Conservation (phyloP, 2,888 invertebrate genomes). For the Macaria notata region DNA sequence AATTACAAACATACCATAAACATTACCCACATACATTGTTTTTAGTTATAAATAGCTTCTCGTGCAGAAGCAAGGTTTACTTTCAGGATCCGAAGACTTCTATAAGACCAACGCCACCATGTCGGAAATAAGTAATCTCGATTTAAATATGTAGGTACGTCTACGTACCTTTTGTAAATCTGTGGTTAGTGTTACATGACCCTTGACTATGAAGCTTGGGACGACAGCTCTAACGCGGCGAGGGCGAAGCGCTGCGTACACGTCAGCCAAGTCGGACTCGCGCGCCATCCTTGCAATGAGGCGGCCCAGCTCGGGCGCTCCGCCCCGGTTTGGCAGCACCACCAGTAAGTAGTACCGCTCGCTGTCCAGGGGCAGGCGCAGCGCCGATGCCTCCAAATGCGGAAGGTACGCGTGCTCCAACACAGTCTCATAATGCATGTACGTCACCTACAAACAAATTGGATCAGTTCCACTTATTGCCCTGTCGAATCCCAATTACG, state of each 20-base stretch:
- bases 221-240: slow-evolving; percentile 89
- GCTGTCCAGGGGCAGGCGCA: slow-evolving; percentile 91
- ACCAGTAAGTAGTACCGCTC: slow-evolving; percentile 89
- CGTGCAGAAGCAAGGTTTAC: too few species aligned
- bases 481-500: slow-evolving; percentile 32
- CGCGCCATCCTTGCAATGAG: slow-evolving; percentile 84
- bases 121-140: too few species aligned
- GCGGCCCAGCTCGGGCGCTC: slow-evolving; percentile 83
- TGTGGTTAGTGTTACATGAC: slow-evolving; percentile 90
- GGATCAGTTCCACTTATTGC: slow-evolving; percentile 32
- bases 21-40: too few species aligned
- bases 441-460: slow-evolving; percentile 77
- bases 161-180: slow-evolving; percentile 88
- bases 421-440: slow-evolving; percentile 89
- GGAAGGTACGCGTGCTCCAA: slow-evolving; percentile 89
- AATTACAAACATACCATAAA: too few species aligned
- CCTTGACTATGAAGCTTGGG: slow-evolving; percentile 90
- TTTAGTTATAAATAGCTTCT: too few species aligned
- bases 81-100: too few species aligned
- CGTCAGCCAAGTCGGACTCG: slow-evolving; percentile 84
- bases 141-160: slow-evolving; percentile 21
- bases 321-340: slow-evolving; percentile 85
- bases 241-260: slow-evolving; percentile 86
- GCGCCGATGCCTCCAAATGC: slow-evolving; percentile 86
- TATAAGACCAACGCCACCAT: too few species aligned